A percentile compares a stretch with the other conserved stretches of the same genome.
Conservation (phyloP, 2,113 vertebrate genomes). For the Rhynchopsitta pachyrhyncha region DNA sequence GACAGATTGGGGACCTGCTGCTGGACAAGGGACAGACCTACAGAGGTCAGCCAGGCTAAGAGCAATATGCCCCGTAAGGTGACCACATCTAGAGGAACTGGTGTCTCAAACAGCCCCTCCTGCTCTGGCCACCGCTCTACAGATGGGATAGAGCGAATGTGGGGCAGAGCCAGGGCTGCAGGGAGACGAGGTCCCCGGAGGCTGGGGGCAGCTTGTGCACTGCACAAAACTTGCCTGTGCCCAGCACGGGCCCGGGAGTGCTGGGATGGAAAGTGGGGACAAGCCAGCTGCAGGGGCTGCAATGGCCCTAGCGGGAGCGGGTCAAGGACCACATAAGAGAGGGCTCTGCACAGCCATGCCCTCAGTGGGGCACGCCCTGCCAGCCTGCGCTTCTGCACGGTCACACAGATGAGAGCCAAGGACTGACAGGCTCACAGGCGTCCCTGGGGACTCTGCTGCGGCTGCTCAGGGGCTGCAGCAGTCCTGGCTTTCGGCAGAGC, state of each 20-base stretch:
- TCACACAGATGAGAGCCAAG: neutral
- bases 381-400: accelerated
- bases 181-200: neutral
- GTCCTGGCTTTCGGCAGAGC: neutral
- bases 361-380: neutral
- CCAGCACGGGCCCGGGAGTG: accelerated
- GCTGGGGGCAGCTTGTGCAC: neutral
- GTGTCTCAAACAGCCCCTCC: neutral
- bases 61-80: accelerated
- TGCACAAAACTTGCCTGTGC: neutral
- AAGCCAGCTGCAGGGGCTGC: neutral
- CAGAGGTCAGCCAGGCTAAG: neutral
- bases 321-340: neutral
- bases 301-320: accelerated
- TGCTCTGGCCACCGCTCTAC: neutral
- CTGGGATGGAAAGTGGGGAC: neutral
- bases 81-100: neutral
- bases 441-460: neutral
- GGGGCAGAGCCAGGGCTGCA: neutral
- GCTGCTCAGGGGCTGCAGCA: neutral
- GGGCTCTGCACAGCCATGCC: neutral
- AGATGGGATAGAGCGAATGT: neutral
- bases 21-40: neutral
- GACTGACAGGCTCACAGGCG: neutral
- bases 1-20: neutral